Percentiles rank a stretch among this genome's conserved stretches.
These are phyloP conservation scores for Ceramica pisi DNA, from an alignment of 2,888 invertebrate genomes.

Conservation along the genomic window DNA sequence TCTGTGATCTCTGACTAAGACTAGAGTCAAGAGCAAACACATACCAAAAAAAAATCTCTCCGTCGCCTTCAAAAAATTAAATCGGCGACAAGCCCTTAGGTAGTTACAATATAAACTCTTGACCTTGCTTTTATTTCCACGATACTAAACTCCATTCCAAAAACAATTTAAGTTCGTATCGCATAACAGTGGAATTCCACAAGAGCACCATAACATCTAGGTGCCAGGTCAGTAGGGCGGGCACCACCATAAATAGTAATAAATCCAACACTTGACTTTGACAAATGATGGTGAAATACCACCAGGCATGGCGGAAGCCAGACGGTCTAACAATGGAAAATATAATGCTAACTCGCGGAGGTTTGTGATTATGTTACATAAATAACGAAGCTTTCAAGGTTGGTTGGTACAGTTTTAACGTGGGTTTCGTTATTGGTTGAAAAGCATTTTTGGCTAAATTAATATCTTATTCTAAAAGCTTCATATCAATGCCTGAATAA, in stretches of 20 bases:
- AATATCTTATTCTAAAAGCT: no score
- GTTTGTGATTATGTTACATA: slow-evolving; percentile 32
- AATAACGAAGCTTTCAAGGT: slow-evolving; percentile 16
- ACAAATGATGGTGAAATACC: slow-evolving; percentile 78
- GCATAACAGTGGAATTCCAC: slow-evolving; percentile 32
- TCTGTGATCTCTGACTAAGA: no score
- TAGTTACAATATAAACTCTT: not conserved
- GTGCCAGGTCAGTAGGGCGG: slow-evolving; percentile 76
- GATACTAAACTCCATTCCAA: not conserved
- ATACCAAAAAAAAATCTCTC: no score
- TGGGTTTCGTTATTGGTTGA: not conserved
- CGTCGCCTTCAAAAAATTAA: no score
- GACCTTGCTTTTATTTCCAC: not conserved
- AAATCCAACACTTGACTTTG: slow-evolving; percentile 81
- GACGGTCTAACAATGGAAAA: slow-evolving; percentile 52
- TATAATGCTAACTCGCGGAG: slow-evolving; percentile 28
- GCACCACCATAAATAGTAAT: slow-evolving; percentile 78
- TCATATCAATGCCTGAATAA: no score
- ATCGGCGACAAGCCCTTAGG: not conserved
- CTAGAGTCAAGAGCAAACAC: no score
- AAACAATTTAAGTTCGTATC: slow-evolving; percentile 20
- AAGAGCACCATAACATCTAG: slow-evolving; percentile 54
- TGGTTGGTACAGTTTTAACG: not conserved
- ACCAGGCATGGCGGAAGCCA: slow-evolving; percentile 40
- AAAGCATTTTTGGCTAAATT: not conserved